phyloP scores from a whole-genome alignment of 2,113 vertebrate genomes.

The Serilophus lunatus region DNA sequence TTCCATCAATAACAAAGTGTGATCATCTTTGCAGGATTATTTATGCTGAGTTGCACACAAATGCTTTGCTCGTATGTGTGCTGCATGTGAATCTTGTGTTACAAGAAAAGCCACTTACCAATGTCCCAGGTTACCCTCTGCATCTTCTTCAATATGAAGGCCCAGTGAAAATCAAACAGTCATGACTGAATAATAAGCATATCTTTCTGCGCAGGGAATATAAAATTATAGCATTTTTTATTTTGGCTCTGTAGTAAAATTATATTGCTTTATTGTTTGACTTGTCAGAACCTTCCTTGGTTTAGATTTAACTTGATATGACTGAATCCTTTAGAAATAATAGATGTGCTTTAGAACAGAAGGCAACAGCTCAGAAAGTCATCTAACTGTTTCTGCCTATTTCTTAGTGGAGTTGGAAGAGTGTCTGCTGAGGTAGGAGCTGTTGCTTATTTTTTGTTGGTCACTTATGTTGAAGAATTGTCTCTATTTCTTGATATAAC shows the following conservation, averaged over 20 bases:
- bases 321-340: neutral
- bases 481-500: neutral
- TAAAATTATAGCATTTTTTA: neutral
- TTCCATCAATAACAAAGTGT: neutral
- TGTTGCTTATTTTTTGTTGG: neutral
- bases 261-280: neutral
- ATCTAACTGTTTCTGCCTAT: neutral
- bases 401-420: neutral
- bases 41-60: neutral
- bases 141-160: neutral
- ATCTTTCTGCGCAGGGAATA: neutral
- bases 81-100: neutral
- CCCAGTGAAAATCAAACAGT: neutral
- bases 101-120: constrained; percentile 13
- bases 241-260: neutral
- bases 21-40: neutral
- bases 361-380: neutral
- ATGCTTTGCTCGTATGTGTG: neutral
- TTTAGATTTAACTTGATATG: neutral
- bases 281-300: neutral
- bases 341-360: neutral
- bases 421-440: neutral
- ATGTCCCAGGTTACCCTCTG: constrained; percentile 43
- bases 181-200: neutral
- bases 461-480: neutral